Evolutionary conservation across 2,113 vertebrate genomes (phyloP).

Genomic region (Vireo altiloquus): DNA sequence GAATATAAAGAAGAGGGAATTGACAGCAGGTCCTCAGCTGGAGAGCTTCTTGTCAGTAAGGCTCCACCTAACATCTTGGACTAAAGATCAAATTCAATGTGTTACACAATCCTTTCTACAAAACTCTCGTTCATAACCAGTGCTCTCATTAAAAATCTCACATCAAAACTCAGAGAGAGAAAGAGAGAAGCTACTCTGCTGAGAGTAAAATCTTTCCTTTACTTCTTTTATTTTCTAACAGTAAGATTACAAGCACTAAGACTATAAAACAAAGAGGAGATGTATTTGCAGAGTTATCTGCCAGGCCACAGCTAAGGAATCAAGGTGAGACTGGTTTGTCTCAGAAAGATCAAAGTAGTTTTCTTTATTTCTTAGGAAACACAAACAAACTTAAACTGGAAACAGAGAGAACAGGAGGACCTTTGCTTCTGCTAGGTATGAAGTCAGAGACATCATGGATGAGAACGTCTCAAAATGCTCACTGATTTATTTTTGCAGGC

Average conservation of each 20-base stretch:
- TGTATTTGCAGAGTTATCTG: not conserved
- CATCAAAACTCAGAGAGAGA: not conserved
- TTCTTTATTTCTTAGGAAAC: not conserved
- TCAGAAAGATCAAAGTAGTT: not conserved
- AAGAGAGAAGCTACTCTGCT: not conserved
- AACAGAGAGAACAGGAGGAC: not conserved
- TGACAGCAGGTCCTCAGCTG: not conserved
- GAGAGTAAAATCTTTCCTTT: not conserved
- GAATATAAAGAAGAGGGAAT: not conserved
- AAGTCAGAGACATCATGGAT: conserved; percentile 10
- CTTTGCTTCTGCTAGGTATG: conserved; percentile 25
- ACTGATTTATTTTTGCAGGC: conserved; percentile 36
- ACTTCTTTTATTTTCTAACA: not conserved
- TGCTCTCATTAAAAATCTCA: not conserved
- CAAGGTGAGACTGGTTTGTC: not conserved
- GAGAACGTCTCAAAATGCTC: conserved; percentile 2
- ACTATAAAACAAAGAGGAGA: not conserved
- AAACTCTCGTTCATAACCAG: not conserved
- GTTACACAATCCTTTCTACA: not conserved
- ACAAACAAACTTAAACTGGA: conserved; percentile 28
- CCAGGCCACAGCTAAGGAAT: not conserved
- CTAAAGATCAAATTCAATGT: not conserved
- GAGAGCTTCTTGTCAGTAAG: not conserved
- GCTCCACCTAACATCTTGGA: not conserved
- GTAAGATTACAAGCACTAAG: not conserved